A percentile compares a stretch with the other conserved stretches of the same genome.
phyloP scores from a whole-genome alignment of 2,888 invertebrate genomes.

The Oscheius sp. region DNA sequence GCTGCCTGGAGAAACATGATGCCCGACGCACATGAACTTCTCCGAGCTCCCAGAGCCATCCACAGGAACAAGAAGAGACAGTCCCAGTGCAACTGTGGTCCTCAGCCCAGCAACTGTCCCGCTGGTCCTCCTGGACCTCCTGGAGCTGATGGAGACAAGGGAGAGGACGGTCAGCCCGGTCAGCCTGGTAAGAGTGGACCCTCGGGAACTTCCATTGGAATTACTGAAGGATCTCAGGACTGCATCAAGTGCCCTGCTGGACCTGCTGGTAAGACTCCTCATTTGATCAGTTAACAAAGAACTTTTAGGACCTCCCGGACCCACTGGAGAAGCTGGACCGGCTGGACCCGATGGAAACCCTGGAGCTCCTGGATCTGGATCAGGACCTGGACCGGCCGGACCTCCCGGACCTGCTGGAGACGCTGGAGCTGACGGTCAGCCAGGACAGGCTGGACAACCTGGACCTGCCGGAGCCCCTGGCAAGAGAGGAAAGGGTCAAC shows the following conservation, averaged over 20 bases:
- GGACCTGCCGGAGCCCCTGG: slow-evolving; percentile 16
- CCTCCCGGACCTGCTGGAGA: slow-evolving; percentile 34
- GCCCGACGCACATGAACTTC: slow-evolving; percentile 19
- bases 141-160: slow-evolving; percentile 17
- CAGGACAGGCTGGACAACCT: slow-evolving; percentile 7
- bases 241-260: slow-evolving; percentile 38
- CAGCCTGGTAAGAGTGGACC: slow-evolving; percentile 15
- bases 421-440: slow-evolving; percentile 4
- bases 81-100: slow-evolving; percentile 31
- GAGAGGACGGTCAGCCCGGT: slow-evolving; percentile 22
- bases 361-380: slow-evolving; percentile 58
- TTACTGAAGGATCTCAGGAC: neutral
- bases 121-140: slow-evolving; percentile 19
- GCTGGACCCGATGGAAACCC: slow-evolving; percentile 65
- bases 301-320: slow-evolving; percentile 54
- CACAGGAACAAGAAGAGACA: slow-evolving; percentile 42
- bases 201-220: neutral
- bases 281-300: slow-evolving; percentile 41
- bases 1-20: slow-evolving; percentile 32
- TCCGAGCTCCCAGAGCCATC: slow-evolving; percentile 23
- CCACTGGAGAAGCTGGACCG: slow-evolving; percentile 58
- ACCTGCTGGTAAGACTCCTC: slow-evolving; percentile 47
- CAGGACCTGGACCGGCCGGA: slow-evolving; percentile 53
- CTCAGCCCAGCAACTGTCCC: slow-evolving; percentile 16
- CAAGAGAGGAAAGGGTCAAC: slow-evolving; percentile 3